These are phyloP conservation scores for Pitta sordida DNA, from an alignment of 2,113 vertebrate genomes.

Conservation along the genomic window DNA sequence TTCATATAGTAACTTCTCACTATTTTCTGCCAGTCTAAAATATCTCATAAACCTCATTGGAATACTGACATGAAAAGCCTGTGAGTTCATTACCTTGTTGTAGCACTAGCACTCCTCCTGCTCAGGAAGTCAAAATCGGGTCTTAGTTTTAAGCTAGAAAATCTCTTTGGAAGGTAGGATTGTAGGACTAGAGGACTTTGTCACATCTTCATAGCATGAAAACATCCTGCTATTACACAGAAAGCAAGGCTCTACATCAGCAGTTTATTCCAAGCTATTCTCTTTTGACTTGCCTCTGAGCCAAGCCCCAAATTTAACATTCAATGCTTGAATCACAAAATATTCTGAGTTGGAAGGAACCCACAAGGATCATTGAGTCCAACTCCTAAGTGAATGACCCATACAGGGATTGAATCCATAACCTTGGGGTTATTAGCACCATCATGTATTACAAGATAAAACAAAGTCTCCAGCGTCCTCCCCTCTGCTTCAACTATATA, in stretches of 20 bases:
- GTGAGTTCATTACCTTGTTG: background rate
- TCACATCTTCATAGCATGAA: background rate
- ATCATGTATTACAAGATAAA: background rate
- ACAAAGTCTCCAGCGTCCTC: background rate
- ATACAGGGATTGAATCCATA: too few relatives aligned
- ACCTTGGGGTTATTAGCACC: too few relatives aligned
- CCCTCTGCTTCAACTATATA: background rate
- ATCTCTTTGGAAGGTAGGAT: background rate
- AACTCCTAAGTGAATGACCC: too few relatives aligned
- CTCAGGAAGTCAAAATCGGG: background rate
- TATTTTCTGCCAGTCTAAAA: background rate
- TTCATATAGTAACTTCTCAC: background rate
- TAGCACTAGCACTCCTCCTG: background rate
- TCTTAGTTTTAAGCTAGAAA: constrained; percentile 18
- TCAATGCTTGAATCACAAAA: constrained; percentile 15
- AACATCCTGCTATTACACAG: background rate
- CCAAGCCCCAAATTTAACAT: background rate
- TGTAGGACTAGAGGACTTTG: background rate
- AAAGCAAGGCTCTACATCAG: background rate
- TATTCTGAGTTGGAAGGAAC: too few relatives aligned
- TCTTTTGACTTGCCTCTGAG: constrained; percentile 4
- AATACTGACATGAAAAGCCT: background rate
- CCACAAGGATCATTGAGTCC: too few relatives aligned
- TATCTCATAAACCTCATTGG: background rate
- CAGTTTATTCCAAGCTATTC: background rate